Base-by-base conservation (phyloP, 2,888 invertebrate genomes). In the Eupithecia pulchellata region DNA sequence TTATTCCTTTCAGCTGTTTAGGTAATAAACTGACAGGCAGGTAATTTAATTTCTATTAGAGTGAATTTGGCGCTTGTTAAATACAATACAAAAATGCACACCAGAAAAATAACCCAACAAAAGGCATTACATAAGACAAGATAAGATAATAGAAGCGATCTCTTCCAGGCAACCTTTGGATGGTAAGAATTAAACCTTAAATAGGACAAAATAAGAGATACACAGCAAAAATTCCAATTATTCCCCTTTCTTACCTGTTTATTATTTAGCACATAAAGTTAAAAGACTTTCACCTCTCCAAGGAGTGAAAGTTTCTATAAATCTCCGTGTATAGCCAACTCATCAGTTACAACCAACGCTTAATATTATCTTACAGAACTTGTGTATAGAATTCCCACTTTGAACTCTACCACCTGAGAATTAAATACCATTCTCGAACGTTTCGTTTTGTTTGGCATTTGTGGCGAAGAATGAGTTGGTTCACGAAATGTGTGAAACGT, bases 241-340 rank as follows among this genome's bases (percentile, higher is more conserved):
- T 25, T 52, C 4, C 11, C 25, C 20, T 52, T 25, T 11, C n/a
- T 4, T 20, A 47, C 9, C 29, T 0, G 17, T 17, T 32, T 30
- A 60, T 30, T 29, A n/a, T 30, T 17, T 29, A 11, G 9, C 58
- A 32, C 58, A 58, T 58, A 60, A 60, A 75, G 68, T 67, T 79
- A 79, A 78, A 79, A 78, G 69, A 79, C 83, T 84, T 84, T 84
- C 84, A 82, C 84, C 81, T 79, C 71, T 69, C 74, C 78, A 76
- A 77, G 74, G 66, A 78, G 82, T 79, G 83, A 84, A 82, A 84
- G 84, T 80, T 63, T 71, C 70, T 66, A 75, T 77, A 77, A 79
- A 79, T 75, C 76, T 75, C 67, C 58, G 58, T 69, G 69, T 64
- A 72, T 63, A 25, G 61, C 61, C 61, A 72, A 68, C 75, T 75